Evolutionary conservation across 2,888 invertebrate species (phyloP), one percentile per base, ranked within the genome.

Genomic region (Phymatocera aterrima): DNA sequence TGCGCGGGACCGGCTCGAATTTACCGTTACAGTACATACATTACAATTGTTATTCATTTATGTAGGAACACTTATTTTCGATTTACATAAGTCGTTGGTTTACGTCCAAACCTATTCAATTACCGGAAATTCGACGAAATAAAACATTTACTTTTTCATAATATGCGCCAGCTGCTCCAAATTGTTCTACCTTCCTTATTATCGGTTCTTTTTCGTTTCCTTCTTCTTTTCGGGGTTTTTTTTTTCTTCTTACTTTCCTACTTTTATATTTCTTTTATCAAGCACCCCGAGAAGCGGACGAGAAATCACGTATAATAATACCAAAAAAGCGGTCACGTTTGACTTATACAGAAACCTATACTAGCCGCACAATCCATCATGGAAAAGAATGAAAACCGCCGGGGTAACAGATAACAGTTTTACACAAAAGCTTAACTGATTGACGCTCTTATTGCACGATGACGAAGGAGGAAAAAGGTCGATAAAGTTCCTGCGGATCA

Each of bases 371-470:
- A 34, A 72, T 72, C 70, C 51, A 48, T 72, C 70, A 72, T 34
- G 31, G 51, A 72, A 51, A 48, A 72, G 70, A 72, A 72, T 72
- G 51, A 34, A 72, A 34, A 72, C 51, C 51, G 70, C 31, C 46
- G 31, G 31, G 34, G 31, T 0, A n/a, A 51, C 48, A 34, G 51
- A 48, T 51, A 72, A 72, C 48, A 72, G 70, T 72, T 51, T 10
- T 31, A 12, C 48, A 48, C 34, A 72, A 72, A 72, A 34, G 70
- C 51, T 46, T 46, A 64, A 68, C 68, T 43, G 68, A 68, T 68
- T 68, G 68, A 48, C 48, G 70, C 18, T 43, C 15, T 51, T 31
- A 51, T 48, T 72, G 70, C 31, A 18, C 21, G 48, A 51, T 51
- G 70, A 48, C 48, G 18, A n/a, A 24, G 34, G 31, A 70, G 70